A percentile compares a stretch with the other conserved stretches of the same genome.
These are phyloP conservation scores for Fulmarus glacialis DNA, from an alignment of 2,113 vertebrate genomes.

Conservation along the genomic window DNA sequence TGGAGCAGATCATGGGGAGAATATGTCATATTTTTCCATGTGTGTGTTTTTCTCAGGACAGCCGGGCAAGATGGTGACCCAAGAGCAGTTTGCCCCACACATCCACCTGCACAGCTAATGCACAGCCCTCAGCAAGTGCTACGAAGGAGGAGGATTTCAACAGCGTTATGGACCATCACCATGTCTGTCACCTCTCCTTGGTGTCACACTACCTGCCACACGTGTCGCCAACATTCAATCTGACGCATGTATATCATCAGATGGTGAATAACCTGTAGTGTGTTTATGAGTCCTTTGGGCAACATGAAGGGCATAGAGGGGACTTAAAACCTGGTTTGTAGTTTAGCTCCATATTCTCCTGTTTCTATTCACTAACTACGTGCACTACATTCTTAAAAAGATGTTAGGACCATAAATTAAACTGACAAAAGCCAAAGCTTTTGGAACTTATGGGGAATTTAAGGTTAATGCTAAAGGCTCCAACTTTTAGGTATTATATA, in stretches of 20 bases:
- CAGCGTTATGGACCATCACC: accelerated
- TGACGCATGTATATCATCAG: accelerated
- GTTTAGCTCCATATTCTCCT: not conserved
- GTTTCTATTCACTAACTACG: not conserved
- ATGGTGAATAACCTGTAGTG: not conserved
- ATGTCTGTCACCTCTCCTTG: not conserved
- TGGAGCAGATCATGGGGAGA: not conserved
- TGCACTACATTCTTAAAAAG: not conserved
- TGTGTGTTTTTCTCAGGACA: not conserved
- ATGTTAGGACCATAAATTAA: not conserved
- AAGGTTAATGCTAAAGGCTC: not conserved
- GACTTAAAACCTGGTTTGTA: not conserved
- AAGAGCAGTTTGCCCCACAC: not conserved
- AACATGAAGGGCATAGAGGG: not conserved
- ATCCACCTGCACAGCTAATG: not conserved
- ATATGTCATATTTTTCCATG: not conserved
- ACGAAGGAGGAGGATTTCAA: not conserved
- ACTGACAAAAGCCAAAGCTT: not conserved
- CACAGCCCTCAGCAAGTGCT: not conserved
- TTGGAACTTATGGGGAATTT: not conserved
- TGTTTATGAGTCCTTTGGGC: not conserved
- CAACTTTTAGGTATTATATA: not conserved
- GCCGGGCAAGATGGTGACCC: not conserved
- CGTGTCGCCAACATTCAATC: accelerated
- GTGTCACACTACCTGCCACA: not conserved